phyloP scores from a whole-genome alignment of 2,888 invertebrate genomes.

The Margaritifera margaritifera region DNA sequence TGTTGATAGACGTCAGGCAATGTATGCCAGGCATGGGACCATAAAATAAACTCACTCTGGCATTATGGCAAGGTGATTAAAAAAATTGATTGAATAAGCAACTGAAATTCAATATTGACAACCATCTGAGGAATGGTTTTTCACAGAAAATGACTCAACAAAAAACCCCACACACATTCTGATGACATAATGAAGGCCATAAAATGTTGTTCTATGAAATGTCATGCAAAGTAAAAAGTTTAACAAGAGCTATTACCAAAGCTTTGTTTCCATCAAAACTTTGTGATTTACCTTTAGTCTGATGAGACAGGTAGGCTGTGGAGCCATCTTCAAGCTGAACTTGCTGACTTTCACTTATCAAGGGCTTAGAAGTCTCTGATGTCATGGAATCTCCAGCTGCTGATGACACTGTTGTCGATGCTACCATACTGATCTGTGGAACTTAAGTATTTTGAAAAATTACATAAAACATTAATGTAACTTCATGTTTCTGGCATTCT shows the following conservation, averaged over 20 bases:
- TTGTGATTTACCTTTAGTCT: conserved; percentile 40
- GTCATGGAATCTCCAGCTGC: conserved; percentile 5
- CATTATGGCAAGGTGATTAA: no score
- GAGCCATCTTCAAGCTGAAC: conserved; percentile 70
- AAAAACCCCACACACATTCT: background rate
- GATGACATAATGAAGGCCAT: background rate
- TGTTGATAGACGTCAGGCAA: no score
- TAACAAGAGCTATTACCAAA: background rate
- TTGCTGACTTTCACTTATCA: conserved; percentile 46
- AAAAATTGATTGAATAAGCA: no score
- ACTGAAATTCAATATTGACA: no score
- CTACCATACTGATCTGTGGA: conserved; percentile 16
- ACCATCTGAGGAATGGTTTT: no score
- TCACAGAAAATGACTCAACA: background rate
- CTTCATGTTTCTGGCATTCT: background rate
- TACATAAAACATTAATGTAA: background rate
- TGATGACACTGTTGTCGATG: conserved; percentile 6
- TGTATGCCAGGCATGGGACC: no score
- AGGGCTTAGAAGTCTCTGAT: conserved; percentile 9
- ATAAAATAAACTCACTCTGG: no score
- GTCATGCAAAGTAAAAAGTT: background rate
- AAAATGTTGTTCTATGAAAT: background rate
- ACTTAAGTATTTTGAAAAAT: background rate
- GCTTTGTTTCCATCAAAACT: no score
- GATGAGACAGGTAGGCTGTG: conserved; percentile 59